Evolutionary conservation across 2,113 vertebrate species (phyloP).

Genomic region (Poicephalus gulielmi): DNA sequence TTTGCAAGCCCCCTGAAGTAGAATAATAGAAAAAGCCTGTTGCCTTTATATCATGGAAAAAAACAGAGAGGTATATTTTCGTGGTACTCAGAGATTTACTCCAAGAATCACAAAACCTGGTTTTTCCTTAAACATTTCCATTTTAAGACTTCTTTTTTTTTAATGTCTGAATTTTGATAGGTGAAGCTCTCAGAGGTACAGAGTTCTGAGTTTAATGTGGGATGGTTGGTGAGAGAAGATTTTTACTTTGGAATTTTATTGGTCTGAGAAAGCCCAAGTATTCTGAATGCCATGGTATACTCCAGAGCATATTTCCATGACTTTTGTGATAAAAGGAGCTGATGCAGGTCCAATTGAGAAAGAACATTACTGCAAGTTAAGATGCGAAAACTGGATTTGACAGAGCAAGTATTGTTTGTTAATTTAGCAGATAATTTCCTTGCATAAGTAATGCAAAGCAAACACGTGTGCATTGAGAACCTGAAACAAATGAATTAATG

Average conservation of each 20-base stretch:
- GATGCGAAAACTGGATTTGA: slow-evolving; percentile 24
- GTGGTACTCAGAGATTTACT: neutral
- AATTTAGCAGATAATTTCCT: slow-evolving; percentile 37
- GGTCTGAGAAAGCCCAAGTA: neutral
- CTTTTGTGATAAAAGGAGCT: neutral
- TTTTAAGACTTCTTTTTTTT: neutral
- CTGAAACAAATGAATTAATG: neutral
- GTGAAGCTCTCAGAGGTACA: neutral
- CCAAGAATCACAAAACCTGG: neutral
- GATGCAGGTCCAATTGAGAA: neutral
- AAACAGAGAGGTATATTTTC: neutral
- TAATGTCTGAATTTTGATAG: neutral
- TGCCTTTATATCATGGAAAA: neutral
- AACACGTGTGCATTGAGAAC: neutral
- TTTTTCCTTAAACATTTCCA: neutral
- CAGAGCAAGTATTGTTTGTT: slow-evolving; percentile 1
- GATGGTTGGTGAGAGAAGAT: neutral
- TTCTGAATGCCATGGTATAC: neutral
- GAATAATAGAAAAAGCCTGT: neutral
- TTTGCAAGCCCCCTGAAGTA: neutral
- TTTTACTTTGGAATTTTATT: neutral
- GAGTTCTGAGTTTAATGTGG: neutral
- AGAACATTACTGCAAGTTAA: neutral
- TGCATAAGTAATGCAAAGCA: neutral
- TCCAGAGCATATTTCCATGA: neutral